These are phyloP conservation scores for Smittia sp. DNA, from an alignment of 2,888 invertebrate species.

Conservation along the genomic window DNA sequence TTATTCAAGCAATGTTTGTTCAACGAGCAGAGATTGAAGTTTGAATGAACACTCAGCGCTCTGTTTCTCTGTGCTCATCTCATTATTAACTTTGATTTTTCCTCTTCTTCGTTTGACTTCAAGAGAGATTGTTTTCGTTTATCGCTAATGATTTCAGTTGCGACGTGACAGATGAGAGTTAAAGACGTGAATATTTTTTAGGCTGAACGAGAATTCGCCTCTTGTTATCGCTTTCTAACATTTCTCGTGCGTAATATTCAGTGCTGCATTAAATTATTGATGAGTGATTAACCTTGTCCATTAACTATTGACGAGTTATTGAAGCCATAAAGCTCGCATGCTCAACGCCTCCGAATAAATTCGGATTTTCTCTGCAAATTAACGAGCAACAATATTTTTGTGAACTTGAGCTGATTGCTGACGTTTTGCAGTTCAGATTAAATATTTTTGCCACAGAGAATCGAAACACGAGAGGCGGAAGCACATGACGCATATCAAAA, in stretches of 20 bases:
- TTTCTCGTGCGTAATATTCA: not conserved
- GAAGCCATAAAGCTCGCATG: not conserved
- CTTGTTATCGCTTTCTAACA: not conserved
- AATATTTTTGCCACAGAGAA: not conserved
- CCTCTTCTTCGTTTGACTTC: not conserved
- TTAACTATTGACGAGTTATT: not conserved
- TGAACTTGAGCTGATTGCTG: not conserved
- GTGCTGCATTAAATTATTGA: constrained; percentile 4
- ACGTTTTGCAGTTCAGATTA: not conserved
- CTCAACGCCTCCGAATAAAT: too few species aligned
- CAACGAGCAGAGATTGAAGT: not conserved
- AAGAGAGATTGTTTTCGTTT: not conserved
- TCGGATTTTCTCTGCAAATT: not conserved
- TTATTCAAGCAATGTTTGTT: not conserved
- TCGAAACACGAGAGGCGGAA: not conserved
- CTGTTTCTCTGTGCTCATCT: not conserved
- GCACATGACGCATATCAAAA: not conserved
- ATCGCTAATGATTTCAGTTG: constrained; percentile 21
- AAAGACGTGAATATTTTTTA: constrained; percentile 3
- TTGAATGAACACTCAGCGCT: not conserved
- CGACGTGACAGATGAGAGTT: not conserved
- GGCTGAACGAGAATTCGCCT: not conserved
- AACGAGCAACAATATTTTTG: not conserved
- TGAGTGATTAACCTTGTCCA: constrained; percentile 13
- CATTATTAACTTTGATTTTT: not conserved